phyloP scores from a whole-genome alignment of 2,888 invertebrate species.

The Brachypterus glaber region DNA sequence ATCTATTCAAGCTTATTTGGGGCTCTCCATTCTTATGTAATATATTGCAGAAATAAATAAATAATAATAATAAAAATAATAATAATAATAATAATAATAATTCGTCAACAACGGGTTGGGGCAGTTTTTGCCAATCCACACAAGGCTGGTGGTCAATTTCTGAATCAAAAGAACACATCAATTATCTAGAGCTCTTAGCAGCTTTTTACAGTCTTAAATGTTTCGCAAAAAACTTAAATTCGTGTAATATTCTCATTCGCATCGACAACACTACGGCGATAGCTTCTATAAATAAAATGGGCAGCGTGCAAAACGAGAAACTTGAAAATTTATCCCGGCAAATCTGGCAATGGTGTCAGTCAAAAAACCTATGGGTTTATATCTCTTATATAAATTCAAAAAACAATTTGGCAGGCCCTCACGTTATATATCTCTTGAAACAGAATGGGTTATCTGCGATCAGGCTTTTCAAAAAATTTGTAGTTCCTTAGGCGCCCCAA shows the following conservation, averaged over 20 bases:
- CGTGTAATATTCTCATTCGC: constrained; percentile 5
- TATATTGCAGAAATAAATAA: too few relatives aligned
- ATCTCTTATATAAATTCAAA: too few relatives aligned
- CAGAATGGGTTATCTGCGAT: constrained; percentile 10
- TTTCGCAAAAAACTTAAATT: constrained; percentile 5
- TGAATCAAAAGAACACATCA: constrained; percentile 11
- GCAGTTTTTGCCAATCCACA: constrained; percentile 7
- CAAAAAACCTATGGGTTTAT: too few relatives aligned
- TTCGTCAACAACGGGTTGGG: constrained; percentile 14
- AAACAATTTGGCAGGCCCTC: too few relatives aligned
- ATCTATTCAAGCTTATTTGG: too few relatives aligned
- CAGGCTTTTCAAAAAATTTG: constrained; percentile 9
- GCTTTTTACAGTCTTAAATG: constrained; percentile 4
- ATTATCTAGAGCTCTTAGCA: constrained; percentile 9
- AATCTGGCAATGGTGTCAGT: too few relatives aligned
- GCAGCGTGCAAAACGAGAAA: too few relatives aligned
- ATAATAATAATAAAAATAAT: too few relatives aligned
- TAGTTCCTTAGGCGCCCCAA: constrained; percentile 14
- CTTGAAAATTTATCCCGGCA: too few relatives aligned
- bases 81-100: constrained; percentile 13
- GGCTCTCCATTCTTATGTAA: too few relatives aligned
- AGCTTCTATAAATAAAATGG: constrained; percentile 12
- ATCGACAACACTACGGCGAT: constrained; percentile 14
- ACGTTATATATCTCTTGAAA: too few relatives aligned
- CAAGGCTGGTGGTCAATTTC: constrained; percentile 10